phyloP scores from a whole-genome alignment of 2,113 vertebrate species.

The Periophthalmodon schlosseri region DNA sequence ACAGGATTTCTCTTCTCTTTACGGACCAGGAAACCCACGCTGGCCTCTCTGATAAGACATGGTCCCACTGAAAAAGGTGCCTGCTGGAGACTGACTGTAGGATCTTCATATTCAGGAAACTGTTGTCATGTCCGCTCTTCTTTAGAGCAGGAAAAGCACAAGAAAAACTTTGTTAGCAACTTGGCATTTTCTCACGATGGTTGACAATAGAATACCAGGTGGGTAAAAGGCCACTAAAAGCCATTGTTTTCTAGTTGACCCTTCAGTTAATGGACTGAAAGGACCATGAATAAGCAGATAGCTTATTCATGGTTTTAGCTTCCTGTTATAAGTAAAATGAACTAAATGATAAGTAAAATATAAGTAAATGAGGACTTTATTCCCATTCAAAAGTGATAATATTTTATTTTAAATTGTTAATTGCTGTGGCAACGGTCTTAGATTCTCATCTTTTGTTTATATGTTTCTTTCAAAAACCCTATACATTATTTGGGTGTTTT shows the following conservation, averaged over 20 bases:
- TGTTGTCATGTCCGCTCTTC: slow-evolving; percentile 39
- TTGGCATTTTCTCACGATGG: slow-evolving; percentile 49
- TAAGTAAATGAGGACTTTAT: too few species aligned
- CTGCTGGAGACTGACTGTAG: slow-evolving; percentile 31
- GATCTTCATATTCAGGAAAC: slow-evolving; percentile 44
- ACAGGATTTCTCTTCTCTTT: slow-evolving; percentile 66
- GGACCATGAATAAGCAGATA: neutral
- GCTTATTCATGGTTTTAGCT: too few species aligned
- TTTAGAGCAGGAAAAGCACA: slow-evolving; percentile 47
- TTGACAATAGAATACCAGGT: slow-evolving; percentile 36
- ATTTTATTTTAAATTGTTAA: too few species aligned
- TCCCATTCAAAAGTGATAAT: too few species aligned
- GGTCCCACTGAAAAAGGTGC: slow-evolving; percentile 35
- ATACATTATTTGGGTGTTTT: too few species aligned
- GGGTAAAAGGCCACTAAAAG: slow-evolving; percentile 7
- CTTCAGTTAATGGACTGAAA: neutral
- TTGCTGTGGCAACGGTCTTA: too few species aligned
- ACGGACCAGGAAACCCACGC: slow-evolving; percentile 63
- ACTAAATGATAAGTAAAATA: too few species aligned
- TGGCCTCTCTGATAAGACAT: slow-evolving; percentile 65
- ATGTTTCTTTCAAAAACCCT: too few species aligned
- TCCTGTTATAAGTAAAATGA: too few species aligned
- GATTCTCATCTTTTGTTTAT: too few species aligned
- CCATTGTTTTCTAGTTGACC: slow-evolving; percentile 6
- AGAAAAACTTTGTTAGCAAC: slow-evolving; percentile 2